Percentiles rank a stretch among this genome's conserved stretches.
These are phyloP conservation scores for Hypomecis punctinalis DNA, from an alignment of 2,888 invertebrate species.

Conservation along the genomic window DNA sequence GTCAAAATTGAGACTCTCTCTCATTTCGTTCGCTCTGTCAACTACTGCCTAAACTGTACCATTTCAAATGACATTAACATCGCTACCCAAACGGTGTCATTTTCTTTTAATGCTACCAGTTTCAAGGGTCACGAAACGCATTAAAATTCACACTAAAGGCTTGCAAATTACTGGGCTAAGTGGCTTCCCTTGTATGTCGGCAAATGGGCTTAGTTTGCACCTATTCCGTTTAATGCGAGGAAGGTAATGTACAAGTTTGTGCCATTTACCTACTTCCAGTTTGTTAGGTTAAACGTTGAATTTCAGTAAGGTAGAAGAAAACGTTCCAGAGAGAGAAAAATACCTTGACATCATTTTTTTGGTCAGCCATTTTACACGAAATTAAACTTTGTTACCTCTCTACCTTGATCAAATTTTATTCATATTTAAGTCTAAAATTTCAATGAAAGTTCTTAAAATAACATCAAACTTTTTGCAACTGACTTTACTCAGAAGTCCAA, in stretches of 20 bases:
- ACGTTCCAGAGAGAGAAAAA: not conserved
- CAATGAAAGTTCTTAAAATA: no score
- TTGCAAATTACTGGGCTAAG: constrained; percentile 31
- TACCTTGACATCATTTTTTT: no score
- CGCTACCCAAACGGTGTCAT: constrained; percentile 8
- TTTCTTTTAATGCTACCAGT: constrained; percentile 30
- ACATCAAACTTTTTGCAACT: no score
- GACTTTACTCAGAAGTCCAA: no score
- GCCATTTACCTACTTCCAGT: constrained; percentile 13
- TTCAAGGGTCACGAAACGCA: constrained; percentile 35
- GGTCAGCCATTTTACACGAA: no score
- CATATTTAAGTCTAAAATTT: no score
- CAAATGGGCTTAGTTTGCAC: constrained; percentile 38
- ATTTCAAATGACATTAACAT: not conserved
- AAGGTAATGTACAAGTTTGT: constrained; percentile 25
- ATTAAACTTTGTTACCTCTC: no score
- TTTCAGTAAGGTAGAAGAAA: not conserved
- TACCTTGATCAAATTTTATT: no score
- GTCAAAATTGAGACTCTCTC: no score
- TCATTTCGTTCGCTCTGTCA: no score
- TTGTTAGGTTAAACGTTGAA: not conserved
- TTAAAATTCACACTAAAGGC: constrained; percentile 37
- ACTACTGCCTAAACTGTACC: no score
- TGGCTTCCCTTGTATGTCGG: constrained; percentile 39
- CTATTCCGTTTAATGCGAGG: constrained; percentile 23